Base-by-base conservation (phyloP, 2,797 vertebrate species). In the Oryzias sinensis region DNA sequence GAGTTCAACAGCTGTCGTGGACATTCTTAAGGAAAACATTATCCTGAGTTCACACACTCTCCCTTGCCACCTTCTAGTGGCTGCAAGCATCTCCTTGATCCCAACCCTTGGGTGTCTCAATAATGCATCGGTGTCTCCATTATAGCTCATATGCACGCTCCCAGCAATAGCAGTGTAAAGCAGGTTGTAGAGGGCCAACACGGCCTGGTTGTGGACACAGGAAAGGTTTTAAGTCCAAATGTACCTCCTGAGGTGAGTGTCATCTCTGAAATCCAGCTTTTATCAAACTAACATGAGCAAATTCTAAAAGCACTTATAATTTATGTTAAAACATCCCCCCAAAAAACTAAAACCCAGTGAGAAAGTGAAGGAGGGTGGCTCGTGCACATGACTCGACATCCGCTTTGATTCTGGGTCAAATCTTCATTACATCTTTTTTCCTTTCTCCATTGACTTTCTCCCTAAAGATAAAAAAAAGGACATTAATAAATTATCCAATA, bases 81-180 rank as follows among this genome's bases (percentile, higher is more conserved):
- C 81, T 65, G 71, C 65, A 22, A 79, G 82, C 74, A 62, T 60
- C 75, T 82, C 82, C 88, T 82, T 90, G 87, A 89, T 89, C 83
- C 79, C 78, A 37, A 81, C 87, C 86, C 83, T 52, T 82, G 84
- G 87, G 87, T 90, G 92, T 81, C 90, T 95, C 91, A 94, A 94
- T 94, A 93, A 95, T 94, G 93, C 88, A 95, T 95, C 90, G 80
- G 69, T 85, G 88, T 89, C 91, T 93, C 92, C 92, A 94, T 95
- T 94, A 93, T 93, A 92, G 92, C 89, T 90, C 85, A 87, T 90
- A 72, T 81, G 4, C 79, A 83, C 79, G 79, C 85, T 61, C 62
- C 67, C 85, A 90, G 88, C 85, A 80, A 69, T 70, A 59, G 78
- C 77, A 86, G 89, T 87, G 89, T 91, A 86, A 87, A 88, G 80